phyloP scores from a whole-genome alignment of 2,113 vertebrate genomes.

The Perca fluviatilis region DNA sequence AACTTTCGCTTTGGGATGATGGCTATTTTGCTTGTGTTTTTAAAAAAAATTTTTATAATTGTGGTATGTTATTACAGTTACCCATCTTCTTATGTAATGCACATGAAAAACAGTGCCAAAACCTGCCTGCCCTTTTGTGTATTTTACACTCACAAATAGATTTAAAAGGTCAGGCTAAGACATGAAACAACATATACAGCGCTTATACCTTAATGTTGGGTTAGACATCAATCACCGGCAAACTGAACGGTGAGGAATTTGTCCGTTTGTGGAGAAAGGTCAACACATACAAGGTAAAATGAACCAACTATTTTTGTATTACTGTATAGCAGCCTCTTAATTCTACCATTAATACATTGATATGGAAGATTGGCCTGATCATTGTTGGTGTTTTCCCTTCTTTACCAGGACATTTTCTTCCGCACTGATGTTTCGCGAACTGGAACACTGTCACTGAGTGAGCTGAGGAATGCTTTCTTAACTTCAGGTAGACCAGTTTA shows the following conservation, averaged over 20 bases:
- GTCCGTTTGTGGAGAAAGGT: conserved; percentile 75
- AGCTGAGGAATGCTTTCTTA: conserved; percentile 75
- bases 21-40: too few species aligned
- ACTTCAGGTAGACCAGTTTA: conserved; percentile 62
- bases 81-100: not conserved
- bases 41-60: too few species aligned
- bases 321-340: not conserved
- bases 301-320: not conserved
- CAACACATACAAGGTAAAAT: conserved; percentile 70
- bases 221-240: conserved; percentile 79
- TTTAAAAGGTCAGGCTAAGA: not conserved
- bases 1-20: too few species aligned
- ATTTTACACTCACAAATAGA: not conserved
- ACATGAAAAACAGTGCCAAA: not conserved
- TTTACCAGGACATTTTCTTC: conserved; percentile 77
- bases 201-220: conserved; percentile 57
- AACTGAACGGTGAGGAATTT: conserved; percentile 76
- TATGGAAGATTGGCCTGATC: not conserved
- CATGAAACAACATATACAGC: not conserved
- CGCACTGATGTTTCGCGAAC: conserved; percentile 67
- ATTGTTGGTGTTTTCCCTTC: not conserved
- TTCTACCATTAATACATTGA: not conserved
- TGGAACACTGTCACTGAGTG: conserved; percentile 74
- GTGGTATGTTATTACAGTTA: too few species aligned
- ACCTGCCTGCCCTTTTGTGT: not conserved